Percentiles rank a stretch among this genome's conserved stretches.
These are phyloP conservation scores for Bombylius major DNA, from an alignment of 2,888 invertebrate genomes.

Conservation along the genomic window DNA sequence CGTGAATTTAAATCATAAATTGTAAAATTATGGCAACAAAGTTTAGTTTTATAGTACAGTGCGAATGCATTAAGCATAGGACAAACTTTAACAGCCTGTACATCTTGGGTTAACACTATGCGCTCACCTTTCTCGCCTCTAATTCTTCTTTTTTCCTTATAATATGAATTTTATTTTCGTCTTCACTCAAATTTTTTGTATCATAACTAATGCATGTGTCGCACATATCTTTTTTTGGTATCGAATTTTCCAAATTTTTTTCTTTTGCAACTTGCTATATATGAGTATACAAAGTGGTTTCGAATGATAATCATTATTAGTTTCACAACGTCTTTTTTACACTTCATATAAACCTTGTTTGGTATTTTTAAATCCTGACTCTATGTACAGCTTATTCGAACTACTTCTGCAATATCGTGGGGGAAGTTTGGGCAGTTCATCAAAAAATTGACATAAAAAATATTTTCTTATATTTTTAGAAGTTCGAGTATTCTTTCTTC, in stretches of 20 bases:
- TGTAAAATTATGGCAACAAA: conserved; percentile 3
- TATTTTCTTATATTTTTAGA: too few species aligned
- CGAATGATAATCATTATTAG: too few species aligned
- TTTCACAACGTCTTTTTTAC: too few species aligned
- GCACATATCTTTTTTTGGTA: neutral
- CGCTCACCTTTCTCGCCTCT: neutral
- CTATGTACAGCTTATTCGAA: conserved; percentile 1
- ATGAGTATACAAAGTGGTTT: too few species aligned
- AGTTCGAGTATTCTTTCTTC: too few species aligned
- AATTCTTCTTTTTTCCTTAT: neutral
- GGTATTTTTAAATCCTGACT: neutral
- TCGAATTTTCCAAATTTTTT: too few species aligned
- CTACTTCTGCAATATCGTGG: neutral
- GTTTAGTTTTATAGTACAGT: conserved; percentile 2
- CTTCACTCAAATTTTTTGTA: neutral
- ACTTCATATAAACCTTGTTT: neutral
- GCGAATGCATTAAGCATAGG: conserved; percentile 1
- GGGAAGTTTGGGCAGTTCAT: neutral
- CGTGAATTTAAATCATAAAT: neutral
- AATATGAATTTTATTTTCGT: neutral
- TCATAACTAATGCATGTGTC: neutral
- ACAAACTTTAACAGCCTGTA: conserved; percentile 4
- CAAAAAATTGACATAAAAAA: neutral
- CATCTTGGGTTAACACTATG: neutral
- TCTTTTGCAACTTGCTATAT: too few species aligned